Base-by-base conservation (phyloP, 1,140 invertebrate species). In the Drosophila ercepeae region DNA sequence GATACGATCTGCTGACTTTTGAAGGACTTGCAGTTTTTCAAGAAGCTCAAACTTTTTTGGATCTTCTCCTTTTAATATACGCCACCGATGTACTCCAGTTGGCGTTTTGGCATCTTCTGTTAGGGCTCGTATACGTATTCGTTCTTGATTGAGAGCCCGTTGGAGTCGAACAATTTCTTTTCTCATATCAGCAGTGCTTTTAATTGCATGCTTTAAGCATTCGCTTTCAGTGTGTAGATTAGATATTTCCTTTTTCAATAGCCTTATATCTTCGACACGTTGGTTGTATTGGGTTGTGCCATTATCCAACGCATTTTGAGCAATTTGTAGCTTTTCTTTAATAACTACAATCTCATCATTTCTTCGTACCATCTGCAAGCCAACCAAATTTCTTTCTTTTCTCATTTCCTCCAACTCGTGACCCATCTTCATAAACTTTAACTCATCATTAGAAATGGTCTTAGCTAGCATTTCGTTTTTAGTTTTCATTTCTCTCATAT, bases 61-160 rank as follows among this genome's bases (percentile, higher is more conserved):
- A 92, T 97, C 95, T 16, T 94, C 94, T 7, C 95, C 63, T 92
- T 94, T 92, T n/a, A 96, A 92, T 89, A 95, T 94, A 53, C 95
- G 92, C 95, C 95, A 96, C 27, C 95, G 92, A 90, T 97, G 96
- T 59, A 97, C 94, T 90, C 97, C 97, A 44, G 96, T 93, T 0
- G 96, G 96, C 46, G 95, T 96, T 79, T 96, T 95, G 18, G 96
- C 91, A 68, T 96, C 95, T 74, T 96, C 95, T 72, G 96, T 95
- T 2, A 97, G 82, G 1, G 95, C 95, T 39, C 94, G 93, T 45
- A 94, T 94, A n/a, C 95, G 93, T 1, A 95, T 92, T 44, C 94
- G 92, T 79, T 97, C 96, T 36, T 93, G 92, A n/a, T 95, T 93
- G 5, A 97, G 83, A 53, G 96, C 94, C 23, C 94, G 92, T 72